phyloP scores from a whole-genome alignment of 2,888 invertebrate genomes.

The Oscheius sp. region DNA sequence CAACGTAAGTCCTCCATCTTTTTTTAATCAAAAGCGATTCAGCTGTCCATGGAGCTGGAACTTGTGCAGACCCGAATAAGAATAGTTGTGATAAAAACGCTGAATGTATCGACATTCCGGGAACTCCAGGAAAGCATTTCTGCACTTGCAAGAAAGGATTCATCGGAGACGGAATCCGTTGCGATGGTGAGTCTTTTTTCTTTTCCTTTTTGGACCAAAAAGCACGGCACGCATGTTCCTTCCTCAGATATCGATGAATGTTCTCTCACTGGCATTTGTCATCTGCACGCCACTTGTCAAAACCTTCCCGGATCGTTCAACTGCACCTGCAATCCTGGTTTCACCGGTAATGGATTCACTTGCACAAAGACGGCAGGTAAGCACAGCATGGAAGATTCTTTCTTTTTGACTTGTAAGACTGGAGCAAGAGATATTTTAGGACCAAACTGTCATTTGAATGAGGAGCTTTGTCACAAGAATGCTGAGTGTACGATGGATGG shows the following conservation, averaged over 20 bases:
- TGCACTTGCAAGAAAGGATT: slow-evolving; percentile 86
- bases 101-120: slow-evolving; percentile 62
- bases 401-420: background rate
- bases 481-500: slow-evolving; percentile 52
- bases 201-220: background rate
- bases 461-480: slow-evolving; percentile 51
- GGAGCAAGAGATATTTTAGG: slow-evolving; percentile 26
- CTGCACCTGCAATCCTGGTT: slow-evolving; percentile 74
- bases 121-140: slow-evolving; percentile 60
- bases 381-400: no score
- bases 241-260: slow-evolving; percentile 67
- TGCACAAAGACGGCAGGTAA: slow-evolving; percentile 30
- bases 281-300: slow-evolving; percentile 75
- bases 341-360: slow-evolving; percentile 53
- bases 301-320: slow-evolving; percentile 79
- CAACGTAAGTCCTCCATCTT: slow-evolving; percentile 48
- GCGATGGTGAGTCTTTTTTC: slow-evolving; percentile 58
- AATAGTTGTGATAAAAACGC: slow-evolving; percentile 66
- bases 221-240: background rate
- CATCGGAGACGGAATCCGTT: slow-evolving; percentile 78
- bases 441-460: slow-evolving; percentile 47
- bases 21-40: slow-evolving; percentile 17
- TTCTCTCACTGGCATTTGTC: slow-evolving; percentile 59
- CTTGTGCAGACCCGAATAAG: slow-evolving; percentile 54
- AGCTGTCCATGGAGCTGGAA: slow-evolving; percentile 59